A percentile compares a stretch with the other conserved stretches of the same genome.
Conservation (phyloP, 92 coral and sea anemone species). For the Diadumene lineata region DNA sequence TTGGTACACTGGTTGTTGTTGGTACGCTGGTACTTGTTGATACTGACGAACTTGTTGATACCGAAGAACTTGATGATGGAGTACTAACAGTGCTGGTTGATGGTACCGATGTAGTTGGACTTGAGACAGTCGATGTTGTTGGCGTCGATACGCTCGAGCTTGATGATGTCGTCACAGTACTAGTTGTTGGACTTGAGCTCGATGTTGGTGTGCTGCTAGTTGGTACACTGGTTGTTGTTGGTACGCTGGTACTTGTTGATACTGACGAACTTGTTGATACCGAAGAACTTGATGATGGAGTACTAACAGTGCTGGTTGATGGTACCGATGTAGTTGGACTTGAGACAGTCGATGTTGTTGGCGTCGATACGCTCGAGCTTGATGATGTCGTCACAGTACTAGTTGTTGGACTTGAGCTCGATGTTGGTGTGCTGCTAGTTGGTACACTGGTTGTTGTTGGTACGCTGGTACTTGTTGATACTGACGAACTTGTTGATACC, state of each 20-base stretch:
- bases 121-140: no score
- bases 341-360: neutral
- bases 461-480: neutral
- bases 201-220: no score
- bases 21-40: no score
- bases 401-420: constrained; percentile 14
- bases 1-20: no score
- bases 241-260: no score
- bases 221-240: constrained; percentile 6
- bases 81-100: no score
- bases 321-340: constrained; percentile 22
- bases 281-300: neutral
- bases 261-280: neutral
- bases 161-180: no score
- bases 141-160: no score
- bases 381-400: neutral
- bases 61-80: no score
- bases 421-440: neutral
- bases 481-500: neutral
- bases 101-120: no score
- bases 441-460: constrained; percentile 15
- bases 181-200: no score
- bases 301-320: neutral
- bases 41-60: no score
- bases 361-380: constrained; percentile 12